Conservation (phyloP, 2,888 invertebrate genomes). For the Leptopilina myrica region DNA sequence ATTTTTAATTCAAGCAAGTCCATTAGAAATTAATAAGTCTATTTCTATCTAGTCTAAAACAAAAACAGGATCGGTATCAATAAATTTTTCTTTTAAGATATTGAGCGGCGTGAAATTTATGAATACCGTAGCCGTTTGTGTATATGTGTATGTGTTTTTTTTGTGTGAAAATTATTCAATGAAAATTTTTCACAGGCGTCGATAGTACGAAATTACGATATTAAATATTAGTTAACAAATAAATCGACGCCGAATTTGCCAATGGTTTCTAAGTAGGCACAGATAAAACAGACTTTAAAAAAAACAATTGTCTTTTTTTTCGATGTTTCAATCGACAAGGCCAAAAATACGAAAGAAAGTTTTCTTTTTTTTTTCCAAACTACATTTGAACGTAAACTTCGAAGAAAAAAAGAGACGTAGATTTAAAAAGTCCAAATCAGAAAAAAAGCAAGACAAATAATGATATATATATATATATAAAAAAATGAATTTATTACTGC, state of each 20-base stretch:
- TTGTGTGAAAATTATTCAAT: no score
- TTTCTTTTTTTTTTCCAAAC: slow-evolving; percentile 32
- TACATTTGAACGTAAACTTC: not conserved
- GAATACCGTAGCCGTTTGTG: slow-evolving; percentile 35
- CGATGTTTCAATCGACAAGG: slow-evolving; percentile 35
- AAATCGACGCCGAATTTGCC: slow-evolving; percentile 26
- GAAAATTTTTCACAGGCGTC: not conserved
- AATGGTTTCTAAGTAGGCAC: slow-evolving; percentile 21
- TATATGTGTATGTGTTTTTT: not conserved
- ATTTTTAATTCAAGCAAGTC: slow-evolving; percentile 16
- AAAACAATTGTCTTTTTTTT: not conserved
- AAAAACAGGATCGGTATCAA: slow-evolving; percentile 31
- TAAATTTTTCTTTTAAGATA: slow-evolving; percentile 12
- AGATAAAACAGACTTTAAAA: slow-evolving; percentile 2
- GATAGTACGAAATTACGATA: slow-evolving; percentile 8
- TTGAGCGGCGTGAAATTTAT: slow-evolving; percentile 29
- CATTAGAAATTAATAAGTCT: slow-evolving; percentile 16
- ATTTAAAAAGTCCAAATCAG: slow-evolving; percentile 35
- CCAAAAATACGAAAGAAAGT: slow-evolving; percentile 24
- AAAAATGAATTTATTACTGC: slow-evolving; percentile 26
- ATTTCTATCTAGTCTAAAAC: slow-evolving; percentile 33
- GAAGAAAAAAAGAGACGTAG: slow-evolving; percentile 41
- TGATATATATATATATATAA: not conserved
- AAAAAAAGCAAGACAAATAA: slow-evolving; percentile 50
- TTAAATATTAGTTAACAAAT: slow-evolving; percentile 27